Base-by-base conservation (phyloP, 2,888 invertebrate species). In the Nycteola revayana region DNA sequence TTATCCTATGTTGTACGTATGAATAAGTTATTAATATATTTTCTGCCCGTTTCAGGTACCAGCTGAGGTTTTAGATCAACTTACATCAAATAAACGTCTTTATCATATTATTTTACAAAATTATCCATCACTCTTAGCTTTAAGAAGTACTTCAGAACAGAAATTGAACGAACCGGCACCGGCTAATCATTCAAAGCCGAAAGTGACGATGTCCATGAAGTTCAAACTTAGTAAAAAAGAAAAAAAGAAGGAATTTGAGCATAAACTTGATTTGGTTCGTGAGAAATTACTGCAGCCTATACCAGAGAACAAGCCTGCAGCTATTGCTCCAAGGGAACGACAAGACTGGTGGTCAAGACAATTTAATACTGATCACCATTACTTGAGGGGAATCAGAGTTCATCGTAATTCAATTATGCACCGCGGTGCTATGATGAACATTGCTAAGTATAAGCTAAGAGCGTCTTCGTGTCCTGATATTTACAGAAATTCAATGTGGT, bases 401-500 rank as follows among this genome's bases (percentile, higher is more conserved):
- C 95, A 95, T 69, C 91, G 95, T 54, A 95, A 95, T 70, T 95
- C 95, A 1, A 93, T 96, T 33, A 95, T 96, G 90, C 96, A 96
- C 75, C 92, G 96, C 25, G 95, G 95, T 10, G 96, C 96, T 31
- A 94, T 96, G 90, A 89, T 96, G 70, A 96, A 95, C 69, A 93
- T 95, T 45, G 93, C 94, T 48, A 94, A 95, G 53, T 96, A 96
- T 74, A 92, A 94, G 37, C 81, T 96, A 35, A 89, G 95, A 31
- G 96, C 97, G 1, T 96, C 95, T n/a, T 97, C 97, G 26, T 97
- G 97, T 71, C 98, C 98, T 0, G 94, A 98, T 76, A 96, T 98
- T 64, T 96, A 94, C 66, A 91, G 92, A 49, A 95, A 95, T 70
- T 96, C 95, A 2, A 95, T 96, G 94, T 94, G 94, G 65, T 95